phyloP scores from a whole-genome alignment of 2,113 vertebrate genomes.

The Elanus axillaris region DNA sequence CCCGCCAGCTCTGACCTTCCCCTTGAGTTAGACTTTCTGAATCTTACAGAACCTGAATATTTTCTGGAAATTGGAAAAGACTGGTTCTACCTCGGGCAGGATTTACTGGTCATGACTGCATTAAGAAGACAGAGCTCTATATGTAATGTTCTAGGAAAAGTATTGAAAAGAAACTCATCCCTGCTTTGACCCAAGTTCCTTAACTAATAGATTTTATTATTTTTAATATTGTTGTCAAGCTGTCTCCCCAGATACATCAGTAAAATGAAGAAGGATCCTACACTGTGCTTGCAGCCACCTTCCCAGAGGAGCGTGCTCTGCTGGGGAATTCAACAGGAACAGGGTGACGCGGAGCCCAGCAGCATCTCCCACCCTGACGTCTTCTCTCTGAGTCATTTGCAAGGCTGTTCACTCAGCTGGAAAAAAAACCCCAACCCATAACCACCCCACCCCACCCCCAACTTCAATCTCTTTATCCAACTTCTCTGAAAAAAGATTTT shows the following conservation, averaged over 20 bases:
- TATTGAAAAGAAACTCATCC: neutral
- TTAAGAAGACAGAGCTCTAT: neutral
- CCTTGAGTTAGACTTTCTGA: neutral
- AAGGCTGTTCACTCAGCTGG: neutral
- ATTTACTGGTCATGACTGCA: neutral
- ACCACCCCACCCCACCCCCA: accelerated
- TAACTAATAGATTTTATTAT: neutral
- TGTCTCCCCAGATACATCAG: neutral
- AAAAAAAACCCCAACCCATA: neutral
- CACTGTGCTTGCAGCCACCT: neutral
- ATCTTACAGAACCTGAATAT: neutral
- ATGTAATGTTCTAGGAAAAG: neutral
- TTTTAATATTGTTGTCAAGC: neutral
- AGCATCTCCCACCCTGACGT: neutral
- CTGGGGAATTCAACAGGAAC: neutral
- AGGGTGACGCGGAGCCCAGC: accelerated
- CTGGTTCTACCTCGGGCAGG: neutral
- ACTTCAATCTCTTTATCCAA: neutral
- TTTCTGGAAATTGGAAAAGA: neutral
- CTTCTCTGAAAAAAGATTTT: neutral
- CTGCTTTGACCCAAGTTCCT: neutral
- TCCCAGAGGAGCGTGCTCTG: neutral
- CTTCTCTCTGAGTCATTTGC: neutral
- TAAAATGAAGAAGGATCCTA: neutral
- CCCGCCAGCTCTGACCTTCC: neutral